Base-by-base conservation (phyloP, 2,888 invertebrate genomes). In the Tetranychus piercei region DNA sequence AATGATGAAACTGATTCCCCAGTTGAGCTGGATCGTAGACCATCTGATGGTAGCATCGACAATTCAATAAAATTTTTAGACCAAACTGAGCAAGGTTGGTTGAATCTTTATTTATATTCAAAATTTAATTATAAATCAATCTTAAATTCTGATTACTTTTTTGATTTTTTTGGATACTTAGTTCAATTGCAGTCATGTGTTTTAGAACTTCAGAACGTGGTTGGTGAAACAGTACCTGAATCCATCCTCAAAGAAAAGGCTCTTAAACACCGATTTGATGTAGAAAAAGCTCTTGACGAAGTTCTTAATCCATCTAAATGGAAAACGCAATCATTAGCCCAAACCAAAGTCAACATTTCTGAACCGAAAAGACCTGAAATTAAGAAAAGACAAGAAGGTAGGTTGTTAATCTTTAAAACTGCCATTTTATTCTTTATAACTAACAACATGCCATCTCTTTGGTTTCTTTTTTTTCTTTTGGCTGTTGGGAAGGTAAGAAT, bases 121-220 rank as follows among this genome's bases (percentile, higher is more conserved):
- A 74, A 69, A n/a, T 15, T 74, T 9, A 69, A 4, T 8, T 67
- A 18, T 73, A 69, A 23, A 15, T 2, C 2, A 15, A 15, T n/a
- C 2, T 6, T 23, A 6, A 34, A 34, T 34, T 70, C 66, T 18
- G 4, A 15, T n/a, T 64, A 66, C 7, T 15, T 66, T 65, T 7
- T 66, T 66, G 1, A 18, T 15, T 34, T 34, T 34, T 34, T 34
- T 34, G n/a, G n/a, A 15, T 11, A 18, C 43, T 15, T 77, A 83
- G 88, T 87, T 0, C 88, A 88, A 80, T 84, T 94, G 1, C 87
- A 88, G 81, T 91, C 91, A 0, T 93, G 94, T 80, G 84, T 93
- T 74, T 92, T 92, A 80, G 88, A 89, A 81, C 86, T 94, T 64
- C 87, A 89, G 76, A 88, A 88, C 81, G 87, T 91, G 8, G 85